Conservation (phyloP, 2,113 vertebrate genomes). For the Tragelaphus scriptus region DNA sequence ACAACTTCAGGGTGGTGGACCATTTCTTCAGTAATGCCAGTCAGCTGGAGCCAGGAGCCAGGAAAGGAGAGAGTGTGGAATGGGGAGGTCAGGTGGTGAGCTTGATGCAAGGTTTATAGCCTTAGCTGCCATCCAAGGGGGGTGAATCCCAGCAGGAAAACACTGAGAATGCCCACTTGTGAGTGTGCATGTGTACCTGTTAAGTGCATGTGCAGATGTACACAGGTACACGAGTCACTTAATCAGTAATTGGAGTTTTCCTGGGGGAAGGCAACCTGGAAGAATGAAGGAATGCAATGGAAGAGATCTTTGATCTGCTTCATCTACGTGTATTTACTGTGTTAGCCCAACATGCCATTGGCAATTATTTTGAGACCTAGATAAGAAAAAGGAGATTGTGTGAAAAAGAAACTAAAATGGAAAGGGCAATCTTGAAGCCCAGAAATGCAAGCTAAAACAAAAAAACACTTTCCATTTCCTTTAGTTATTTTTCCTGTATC, state of each 20-base stretch:
- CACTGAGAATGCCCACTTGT: not conserved
- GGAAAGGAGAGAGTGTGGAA: not conserved
- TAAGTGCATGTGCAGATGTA: fast-evolving
- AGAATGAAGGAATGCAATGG: not conserved
- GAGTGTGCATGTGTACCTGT: fast-evolving
- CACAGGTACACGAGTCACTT: not conserved
- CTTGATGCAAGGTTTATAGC: conserved; percentile 34
- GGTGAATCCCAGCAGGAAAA: not conserved
- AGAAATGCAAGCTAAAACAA: not conserved
- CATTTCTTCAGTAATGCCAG: conserved; percentile 69
- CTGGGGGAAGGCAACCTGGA: not conserved
- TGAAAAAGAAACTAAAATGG: not conserved
- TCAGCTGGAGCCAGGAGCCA: conserved; percentile 13
- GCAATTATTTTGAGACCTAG: not conserved
- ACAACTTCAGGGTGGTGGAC: conserved; percentile 59
- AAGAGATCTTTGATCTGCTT: not conserved
- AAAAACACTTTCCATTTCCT: not conserved
- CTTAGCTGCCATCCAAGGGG: not conserved
- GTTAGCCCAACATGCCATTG: not conserved
- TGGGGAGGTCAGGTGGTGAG: not conserved
- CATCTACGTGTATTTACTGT: not conserved
- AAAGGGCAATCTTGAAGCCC: not conserved
- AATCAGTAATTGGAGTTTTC: not conserved
- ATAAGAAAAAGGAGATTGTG: not conserved
- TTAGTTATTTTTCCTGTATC: not conserved